phyloP scores from a whole-genome alignment of 1,140 invertebrate genomes.

The Drosophila pachea region DNA sequence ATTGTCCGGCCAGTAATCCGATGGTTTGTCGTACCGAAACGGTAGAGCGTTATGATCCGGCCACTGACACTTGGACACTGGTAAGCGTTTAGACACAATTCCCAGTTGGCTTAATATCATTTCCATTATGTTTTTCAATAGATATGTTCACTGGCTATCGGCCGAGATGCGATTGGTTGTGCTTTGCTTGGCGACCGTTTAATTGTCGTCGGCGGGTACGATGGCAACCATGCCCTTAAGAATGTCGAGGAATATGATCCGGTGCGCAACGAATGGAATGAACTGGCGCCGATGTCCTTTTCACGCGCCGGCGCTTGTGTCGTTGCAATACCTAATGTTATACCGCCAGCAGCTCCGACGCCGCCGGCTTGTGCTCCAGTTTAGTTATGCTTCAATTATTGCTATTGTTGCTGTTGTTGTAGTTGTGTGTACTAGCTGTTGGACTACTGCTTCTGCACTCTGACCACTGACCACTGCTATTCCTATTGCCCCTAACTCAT shows the following conservation, averaged over 20 bases:
- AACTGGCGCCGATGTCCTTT: conserved; percentile 86
- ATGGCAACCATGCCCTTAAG: conserved; percentile 94
- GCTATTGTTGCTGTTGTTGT: conserved; percentile 44
- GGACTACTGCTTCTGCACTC: conserved; percentile 28
- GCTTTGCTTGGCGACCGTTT: conserved; percentile 93
- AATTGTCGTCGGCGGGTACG: conserved; percentile 95
- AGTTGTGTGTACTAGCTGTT: conserved; percentile 46
- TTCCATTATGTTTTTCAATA: conserved; percentile 10
- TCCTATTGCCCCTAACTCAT: conserved; percentile 20
- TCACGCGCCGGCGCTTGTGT: conserved; percentile 92
- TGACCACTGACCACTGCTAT: conserved; percentile 14
- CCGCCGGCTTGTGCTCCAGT: conserved; percentile 75
- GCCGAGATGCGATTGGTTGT: conserved; percentile 94
- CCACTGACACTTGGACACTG: conserved; percentile 93
- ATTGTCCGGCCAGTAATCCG: conserved; percentile 91
- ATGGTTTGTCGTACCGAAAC: conserved; percentile 91
- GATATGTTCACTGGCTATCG: conserved; percentile 88
- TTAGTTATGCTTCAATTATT: conserved; percentile 65
- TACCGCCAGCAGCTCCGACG: conserved; percentile 68
- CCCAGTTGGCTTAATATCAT: neutral
- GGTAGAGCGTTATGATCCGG: conserved; percentile 91
- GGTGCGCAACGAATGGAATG: conserved; percentile 91
- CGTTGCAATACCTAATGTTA: conserved; percentile 82
- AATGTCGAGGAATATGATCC: conserved; percentile 96
- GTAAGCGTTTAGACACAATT: conserved; percentile 79